Conservation (phyloP, 1,140 invertebrate genomes). For the Drosophila ohnishii region DNA sequence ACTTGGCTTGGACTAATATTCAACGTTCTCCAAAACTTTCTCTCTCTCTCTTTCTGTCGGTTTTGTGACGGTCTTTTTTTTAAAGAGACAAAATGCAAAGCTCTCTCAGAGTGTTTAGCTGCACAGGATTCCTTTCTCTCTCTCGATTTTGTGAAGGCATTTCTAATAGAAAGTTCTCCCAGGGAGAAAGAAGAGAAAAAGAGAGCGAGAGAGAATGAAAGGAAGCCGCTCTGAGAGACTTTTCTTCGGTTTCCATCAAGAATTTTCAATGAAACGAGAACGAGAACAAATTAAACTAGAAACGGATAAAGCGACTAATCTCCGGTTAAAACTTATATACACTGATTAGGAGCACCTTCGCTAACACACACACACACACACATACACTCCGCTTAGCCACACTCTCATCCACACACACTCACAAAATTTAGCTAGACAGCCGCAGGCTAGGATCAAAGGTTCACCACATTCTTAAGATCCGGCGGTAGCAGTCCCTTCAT, state of each 20-base stretch:
- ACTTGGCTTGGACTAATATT: conserved; percentile 31
- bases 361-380: not conserved
- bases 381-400: not conserved
- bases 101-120: not conserved
- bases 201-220: too few relatives aligned
- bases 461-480: conserved; percentile 93
- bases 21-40: not conserved
- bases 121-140: too few relatives aligned
- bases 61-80: conserved; percentile 2
- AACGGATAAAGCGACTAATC: conserved; percentile 24
- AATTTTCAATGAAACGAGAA: not conserved
- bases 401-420: not conserved
- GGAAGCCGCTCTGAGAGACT: not conserved
- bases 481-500: conserved; percentile 94
- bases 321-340: conserved; percentile 35
- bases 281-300: conserved; percentile 29
- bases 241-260: not conserved
- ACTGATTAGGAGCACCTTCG: conserved; percentile 21
- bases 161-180: too few relatives aligned
- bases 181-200: too few relatives aligned
- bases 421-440: conserved; percentile 34
- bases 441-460: conserved; percentile 78
- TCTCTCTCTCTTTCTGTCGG: not conserved
- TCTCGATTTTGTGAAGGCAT: too few relatives aligned
- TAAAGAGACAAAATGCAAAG: not conserved